phyloP scores from a whole-genome alignment of 53 echinoderm and acorn worm genomes.

The Temnopleurus reevesii region DNA sequence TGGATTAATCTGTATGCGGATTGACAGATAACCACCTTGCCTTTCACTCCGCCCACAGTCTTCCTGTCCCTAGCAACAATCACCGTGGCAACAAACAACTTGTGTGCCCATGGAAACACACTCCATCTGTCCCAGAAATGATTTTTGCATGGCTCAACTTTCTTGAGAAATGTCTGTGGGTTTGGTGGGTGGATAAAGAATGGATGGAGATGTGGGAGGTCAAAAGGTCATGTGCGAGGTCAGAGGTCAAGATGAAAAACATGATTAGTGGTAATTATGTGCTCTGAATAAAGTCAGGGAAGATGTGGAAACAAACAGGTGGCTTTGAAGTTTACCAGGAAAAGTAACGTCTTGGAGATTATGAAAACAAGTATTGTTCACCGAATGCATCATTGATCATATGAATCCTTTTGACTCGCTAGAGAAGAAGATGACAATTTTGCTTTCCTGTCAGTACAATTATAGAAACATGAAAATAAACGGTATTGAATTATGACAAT shows the following conservation, averaged over 20 bases:
- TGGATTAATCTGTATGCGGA: neutral
- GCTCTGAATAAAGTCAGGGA: neutral
- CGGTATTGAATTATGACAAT: too few relatives aligned
- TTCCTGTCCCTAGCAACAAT: neutral
- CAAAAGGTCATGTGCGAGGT: neutral
- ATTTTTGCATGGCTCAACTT: neutral
- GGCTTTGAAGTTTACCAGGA: too few relatives aligned
- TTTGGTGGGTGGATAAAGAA: conserved; percentile 15
- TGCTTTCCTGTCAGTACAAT: too few relatives aligned
- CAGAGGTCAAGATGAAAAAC: neutral
- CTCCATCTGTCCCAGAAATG: conserved; percentile 1
- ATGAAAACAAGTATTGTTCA: too few relatives aligned
- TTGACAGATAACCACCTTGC: conserved; percentile 43
- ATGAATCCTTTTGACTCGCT: too few relatives aligned
- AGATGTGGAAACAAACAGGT: neutral
- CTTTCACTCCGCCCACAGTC: conserved; percentile 23
- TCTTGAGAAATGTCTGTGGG: neutral
- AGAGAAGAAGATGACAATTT: too few relatives aligned
- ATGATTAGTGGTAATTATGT: neutral
- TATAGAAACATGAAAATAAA: too few relatives aligned
- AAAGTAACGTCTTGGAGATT: too few relatives aligned
- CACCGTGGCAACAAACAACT: conserved; percentile 1
- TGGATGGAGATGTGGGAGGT: neutral
- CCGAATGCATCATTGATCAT: too few relatives aligned
- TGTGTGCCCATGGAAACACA: neutral